Base-by-base conservation (phyloP, 2,888 invertebrate species). In the Strigamia crassipes region DNA sequence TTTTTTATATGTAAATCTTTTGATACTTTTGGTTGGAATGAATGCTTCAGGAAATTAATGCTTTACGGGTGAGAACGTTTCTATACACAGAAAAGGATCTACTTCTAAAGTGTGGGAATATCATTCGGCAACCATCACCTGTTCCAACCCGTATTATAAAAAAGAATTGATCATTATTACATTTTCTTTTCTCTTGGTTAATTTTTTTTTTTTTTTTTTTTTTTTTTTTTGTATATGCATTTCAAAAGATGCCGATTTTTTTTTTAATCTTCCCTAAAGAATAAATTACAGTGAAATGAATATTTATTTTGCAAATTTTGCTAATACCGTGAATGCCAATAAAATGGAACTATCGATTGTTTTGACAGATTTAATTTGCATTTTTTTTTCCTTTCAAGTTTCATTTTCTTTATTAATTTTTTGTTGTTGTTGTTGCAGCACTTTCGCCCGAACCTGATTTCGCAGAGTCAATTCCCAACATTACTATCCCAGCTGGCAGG, bases 401-500 rank as follows among this genome's bases (percentile, higher is more conserved):
- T n/a, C n/a, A n/a, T n/a, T n/a, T 18, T n/a, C 21, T 18, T 56
- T 56, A 23, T 77, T 77, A 15, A n/a, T 78, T 78, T 82, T 46
- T 78, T 66, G 38, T 51, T 51, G n/a, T 31, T 41, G 34, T 82
- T 34, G n/a, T 83, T 82, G 23, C 79, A 83, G 83, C 56, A 42
- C 81, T 83, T 27, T 82, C 83, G 31, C 83, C 82, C 38, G 81
- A 56, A 61, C 83, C 83, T 21, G 66, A 38, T 81, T 83, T 83
- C 78, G 83, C 82, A 34, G 83, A 83, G 61, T 21, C 81, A 61
- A 78, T 83, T 73, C 83, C 82, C 15, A 83, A 83, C 77, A 83
- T 83, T 15, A 83, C 83, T 77, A 82, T 83, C 80, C 81, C 81
- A n/a, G 83, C 83, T 27, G 83, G 83, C 34, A 79, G 83, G 46